Percentiles rank a stretch among this genome's conserved stretches.
These are phyloP conservation scores for Drosophila tanythrix DNA, from an alignment of 2,888 invertebrate species.

Conservation along the genomic window DNA sequence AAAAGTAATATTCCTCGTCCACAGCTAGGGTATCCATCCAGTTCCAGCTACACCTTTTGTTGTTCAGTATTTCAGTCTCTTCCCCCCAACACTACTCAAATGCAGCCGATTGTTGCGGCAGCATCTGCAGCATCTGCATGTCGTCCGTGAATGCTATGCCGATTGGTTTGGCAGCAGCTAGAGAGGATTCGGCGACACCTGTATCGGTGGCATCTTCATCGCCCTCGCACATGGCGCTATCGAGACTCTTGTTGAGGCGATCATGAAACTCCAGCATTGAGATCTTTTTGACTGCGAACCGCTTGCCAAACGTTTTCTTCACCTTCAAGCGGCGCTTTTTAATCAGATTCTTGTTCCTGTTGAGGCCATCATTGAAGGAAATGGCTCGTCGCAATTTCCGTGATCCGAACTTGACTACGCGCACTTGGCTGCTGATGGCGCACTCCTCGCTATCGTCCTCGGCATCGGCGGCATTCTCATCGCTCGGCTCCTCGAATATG, in stretches of 20 bases:
- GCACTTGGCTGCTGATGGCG: slow-evolving; percentile 59
- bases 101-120: slow-evolving; percentile 22
- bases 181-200: slow-evolving; percentile 1
- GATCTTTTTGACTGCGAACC: slow-evolving; percentile 79
- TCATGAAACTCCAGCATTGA: slow-evolving; percentile 81
- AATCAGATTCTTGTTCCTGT: slow-evolving; percentile 77
- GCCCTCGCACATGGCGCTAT: slow-evolving; percentile 69
- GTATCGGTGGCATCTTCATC: slow-evolving; percentile 41
- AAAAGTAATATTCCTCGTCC: slow-evolving; percentile 4
- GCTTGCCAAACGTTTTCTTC: slow-evolving; percentile 81
- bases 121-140: slow-evolving; percentile 39
- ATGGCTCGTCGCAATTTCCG: slow-evolving; percentile 79
- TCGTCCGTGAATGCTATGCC: slow-evolving; percentile 38
- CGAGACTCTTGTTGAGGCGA: slow-evolving; percentile 80
- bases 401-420: slow-evolving; percentile 73
- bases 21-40: not conserved
- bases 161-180: slow-evolving; percentile 1
- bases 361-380: slow-evolving; percentile 79
- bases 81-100: slow-evolving; percentile 32
- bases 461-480: slow-evolving; percentile 67
- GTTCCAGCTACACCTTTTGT: slow-evolving; percentile 8
- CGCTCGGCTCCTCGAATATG: slow-evolving; percentile 82
- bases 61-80: slow-evolving; percentile 10
- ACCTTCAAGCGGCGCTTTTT: slow-evolving; percentile 82
- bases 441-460: slow-evolving; percentile 74